A percentile compares a stretch with the other conserved stretches of the same genome.
These are phyloP conservation scores for Prunella himalayana DNA, from an alignment of 2,113 vertebrate species.

Conservation along the genomic window DNA sequence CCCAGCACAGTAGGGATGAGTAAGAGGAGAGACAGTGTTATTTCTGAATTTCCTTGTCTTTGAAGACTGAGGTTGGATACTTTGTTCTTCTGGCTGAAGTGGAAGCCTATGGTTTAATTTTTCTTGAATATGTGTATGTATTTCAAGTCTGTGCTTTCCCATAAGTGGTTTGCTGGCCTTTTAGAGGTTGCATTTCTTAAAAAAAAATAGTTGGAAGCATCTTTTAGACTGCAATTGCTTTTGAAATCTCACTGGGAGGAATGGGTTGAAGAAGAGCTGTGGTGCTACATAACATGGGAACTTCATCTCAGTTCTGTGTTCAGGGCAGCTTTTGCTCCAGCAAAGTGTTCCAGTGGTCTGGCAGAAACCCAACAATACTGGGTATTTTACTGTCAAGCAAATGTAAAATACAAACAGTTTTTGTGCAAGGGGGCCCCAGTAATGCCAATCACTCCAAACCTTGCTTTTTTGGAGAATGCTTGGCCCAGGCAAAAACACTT, in stretches of 20 bases:
- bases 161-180: background rate
- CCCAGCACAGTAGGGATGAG: background rate
- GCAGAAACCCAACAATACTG: background rate
- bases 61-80: slow-evolving; percentile 19
- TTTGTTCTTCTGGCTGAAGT: slow-evolving; percentile 12
- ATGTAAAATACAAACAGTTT: background rate
- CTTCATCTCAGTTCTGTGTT: background rate
- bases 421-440: background rate
- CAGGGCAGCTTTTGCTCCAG: background rate
- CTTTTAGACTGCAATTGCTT: background rate
- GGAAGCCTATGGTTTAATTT: background rate
- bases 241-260: background rate
- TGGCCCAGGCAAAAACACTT: background rate
- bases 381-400: background rate
- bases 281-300: background rate
- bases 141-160: background rate
- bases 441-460: background rate
- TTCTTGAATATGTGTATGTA: background rate
- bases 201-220: background rate
- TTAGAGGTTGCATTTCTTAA: background rate
- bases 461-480: background rate
- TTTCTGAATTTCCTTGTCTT: slow-evolving; percentile 38
- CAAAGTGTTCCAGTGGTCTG: background rate
- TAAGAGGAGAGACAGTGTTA: background rate
- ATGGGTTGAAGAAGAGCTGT: background rate